Evolutionary conservation across 2,888 invertebrate species (phyloP).

Genomic region (Watsonalla binaria): DNA sequence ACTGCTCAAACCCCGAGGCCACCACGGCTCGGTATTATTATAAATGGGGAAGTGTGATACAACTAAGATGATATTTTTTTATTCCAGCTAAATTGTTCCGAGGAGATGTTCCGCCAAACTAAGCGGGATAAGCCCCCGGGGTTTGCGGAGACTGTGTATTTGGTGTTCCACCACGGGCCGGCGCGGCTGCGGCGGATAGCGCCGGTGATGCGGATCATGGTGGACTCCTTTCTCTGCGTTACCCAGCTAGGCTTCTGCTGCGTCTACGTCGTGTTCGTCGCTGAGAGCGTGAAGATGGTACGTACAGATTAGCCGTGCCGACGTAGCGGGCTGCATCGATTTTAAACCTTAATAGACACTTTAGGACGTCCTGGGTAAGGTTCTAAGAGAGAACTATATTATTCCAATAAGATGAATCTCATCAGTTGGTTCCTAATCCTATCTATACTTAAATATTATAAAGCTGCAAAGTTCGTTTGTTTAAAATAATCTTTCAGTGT

Average conservation of each 20-base stretch:
- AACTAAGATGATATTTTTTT: conserved; percentile 1
- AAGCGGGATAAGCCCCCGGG: conserved; percentile 80
- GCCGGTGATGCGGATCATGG: conserved; percentile 81
- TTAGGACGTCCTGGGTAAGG: too few species aligned
- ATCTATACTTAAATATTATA: too few species aligned
- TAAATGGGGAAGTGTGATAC: too few species aligned
- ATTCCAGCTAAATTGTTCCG: conserved; percentile 83
- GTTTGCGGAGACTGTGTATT: conserved; percentile 90
- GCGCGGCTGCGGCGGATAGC: conserved; percentile 80
- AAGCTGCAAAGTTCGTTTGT: too few species aligned
- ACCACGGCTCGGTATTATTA: too few species aligned
- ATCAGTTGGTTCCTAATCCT: too few species aligned
- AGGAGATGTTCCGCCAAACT: conserved; percentile 80
- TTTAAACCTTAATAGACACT: background rate
- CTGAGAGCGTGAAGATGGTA: conserved; percentile 89
- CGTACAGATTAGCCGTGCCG: too few species aligned
- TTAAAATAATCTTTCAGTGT: too few species aligned
- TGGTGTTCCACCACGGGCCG: conserved; percentile 89
- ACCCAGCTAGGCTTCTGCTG: conserved; percentile 99
- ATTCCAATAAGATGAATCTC: too few species aligned
- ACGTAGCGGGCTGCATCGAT: too few species aligned
- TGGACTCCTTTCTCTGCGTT: conserved; percentile 92
- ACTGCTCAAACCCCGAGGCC: too few species aligned
- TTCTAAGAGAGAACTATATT: too few species aligned
- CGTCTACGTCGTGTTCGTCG: conserved; percentile 97